phyloP scores from a whole-genome alignment of 2,797 vertebrate genomes.

The Coreius guichenoti region DNA sequence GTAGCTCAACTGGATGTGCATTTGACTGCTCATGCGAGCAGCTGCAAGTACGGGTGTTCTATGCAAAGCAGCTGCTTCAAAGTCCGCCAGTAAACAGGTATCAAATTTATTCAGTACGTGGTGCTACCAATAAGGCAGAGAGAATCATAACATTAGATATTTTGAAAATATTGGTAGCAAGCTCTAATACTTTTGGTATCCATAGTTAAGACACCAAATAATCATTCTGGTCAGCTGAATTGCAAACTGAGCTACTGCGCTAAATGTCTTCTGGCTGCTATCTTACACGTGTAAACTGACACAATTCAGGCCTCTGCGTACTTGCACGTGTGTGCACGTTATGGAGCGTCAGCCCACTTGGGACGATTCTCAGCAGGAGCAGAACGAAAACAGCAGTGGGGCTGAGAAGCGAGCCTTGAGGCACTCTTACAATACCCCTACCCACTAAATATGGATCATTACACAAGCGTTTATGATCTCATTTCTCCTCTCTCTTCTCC shows the following conservation, averaged over 20 bases:
- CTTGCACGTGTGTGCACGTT: not conserved
- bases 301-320: not conserved
- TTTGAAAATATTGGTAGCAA: not conserved
- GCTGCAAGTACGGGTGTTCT: not conserved
- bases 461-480: constrained; percentile 52
- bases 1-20: not conserved
- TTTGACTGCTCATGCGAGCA: not conserved
- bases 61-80: not conserved
- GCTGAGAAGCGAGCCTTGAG: constrained; percentile 32
- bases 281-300: not conserved
- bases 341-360: constrained; percentile 42
- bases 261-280: not conserved
- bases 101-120: not conserved
- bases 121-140: not conserved
- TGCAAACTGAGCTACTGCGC: not conserved
- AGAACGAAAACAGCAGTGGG: constrained; percentile 53
- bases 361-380: constrained; percentile 43
- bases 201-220: not conserved
- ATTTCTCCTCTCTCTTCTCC: constrained; percentile 26
- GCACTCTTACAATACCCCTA: constrained; percentile 32
- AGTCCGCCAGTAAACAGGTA: not conserved
- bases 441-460: constrained; percentile 58
- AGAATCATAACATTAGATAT: not conserved
- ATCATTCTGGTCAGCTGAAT: not conserved
- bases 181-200: not conserved